Conservation (phyloP, 2,113 vertebrate species). For the Furnarius figulus region DNA sequence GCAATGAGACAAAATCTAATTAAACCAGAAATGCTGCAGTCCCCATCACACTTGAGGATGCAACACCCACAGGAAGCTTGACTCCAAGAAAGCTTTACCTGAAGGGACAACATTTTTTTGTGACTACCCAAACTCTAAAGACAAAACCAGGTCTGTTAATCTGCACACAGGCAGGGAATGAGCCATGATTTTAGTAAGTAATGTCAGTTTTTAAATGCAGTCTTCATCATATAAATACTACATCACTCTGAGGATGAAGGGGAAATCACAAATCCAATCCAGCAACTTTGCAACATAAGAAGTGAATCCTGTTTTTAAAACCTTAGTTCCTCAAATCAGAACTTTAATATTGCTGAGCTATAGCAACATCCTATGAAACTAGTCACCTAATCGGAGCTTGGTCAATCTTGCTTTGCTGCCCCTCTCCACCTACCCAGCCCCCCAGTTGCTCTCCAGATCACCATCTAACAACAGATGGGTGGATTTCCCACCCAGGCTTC, state of each 20-base stretch:
- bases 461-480: too few species aligned
- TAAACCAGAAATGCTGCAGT: background rate
- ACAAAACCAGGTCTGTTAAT: background rate
- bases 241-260: background rate
- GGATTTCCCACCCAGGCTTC: fast-evolving
- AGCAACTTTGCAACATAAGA: background rate
- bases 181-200: background rate
- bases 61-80: too few species aligned
- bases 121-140: background rate
- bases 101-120: background rate
- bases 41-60: too few species aligned
- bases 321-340: background rate
- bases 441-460: background rate
- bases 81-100: too few species aligned
- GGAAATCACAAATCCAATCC: background rate
- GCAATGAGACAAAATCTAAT: background rate
- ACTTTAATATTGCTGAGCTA: background rate
- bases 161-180: background rate
- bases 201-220: background rate
- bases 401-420: background rate
- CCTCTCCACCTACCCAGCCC: too few species aligned
- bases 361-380: background rate
- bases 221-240: background rate
- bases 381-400: background rate
- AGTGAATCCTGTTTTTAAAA: background rate